Conservation (phyloP, 2,888 invertebrate genomes). For the Maniola hyperantus region DNA sequence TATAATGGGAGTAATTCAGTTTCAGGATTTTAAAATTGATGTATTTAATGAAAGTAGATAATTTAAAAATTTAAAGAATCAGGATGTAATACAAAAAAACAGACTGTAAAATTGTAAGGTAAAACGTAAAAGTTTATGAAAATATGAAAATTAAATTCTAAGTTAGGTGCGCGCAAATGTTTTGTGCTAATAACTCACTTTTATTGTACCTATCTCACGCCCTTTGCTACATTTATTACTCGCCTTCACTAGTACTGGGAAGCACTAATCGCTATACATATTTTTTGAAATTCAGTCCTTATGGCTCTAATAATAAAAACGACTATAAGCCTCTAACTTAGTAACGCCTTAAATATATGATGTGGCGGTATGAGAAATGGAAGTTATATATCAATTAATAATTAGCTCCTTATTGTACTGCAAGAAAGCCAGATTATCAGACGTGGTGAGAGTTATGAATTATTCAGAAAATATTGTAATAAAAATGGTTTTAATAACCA, state of each 20-base stretch:
- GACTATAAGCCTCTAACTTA: constrained; percentile 10
- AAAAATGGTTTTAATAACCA: constrained; percentile 40
- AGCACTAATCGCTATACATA: constrained; percentile 37
- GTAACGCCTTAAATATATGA: constrained; percentile 29
- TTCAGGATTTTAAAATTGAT: not conserved
- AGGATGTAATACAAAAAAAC: not conserved
- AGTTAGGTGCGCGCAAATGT: constrained; percentile 65
- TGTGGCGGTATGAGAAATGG: constrained; percentile 33
- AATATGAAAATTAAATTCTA: constrained; percentile 46
- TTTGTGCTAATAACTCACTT: constrained; percentile 79
- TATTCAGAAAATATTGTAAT: constrained; percentile 37
- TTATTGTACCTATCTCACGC: constrained; percentile 79
- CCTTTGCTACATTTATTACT: constrained; percentile 78
- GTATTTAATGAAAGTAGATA: not conserved
- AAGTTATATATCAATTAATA: constrained; percentile 38
- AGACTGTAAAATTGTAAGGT: constrained; percentile 18
- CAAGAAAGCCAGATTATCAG: constrained; percentile 25
- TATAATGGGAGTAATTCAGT: too few species aligned
- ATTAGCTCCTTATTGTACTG: constrained; percentile 29
- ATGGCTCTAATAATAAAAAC: constrained; percentile 19
- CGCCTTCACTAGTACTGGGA: constrained; percentile 63
- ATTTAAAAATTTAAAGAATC: not conserved
- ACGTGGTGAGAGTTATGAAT: constrained; percentile 28
- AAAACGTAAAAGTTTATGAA: constrained; percentile 41
- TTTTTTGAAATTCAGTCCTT: constrained; percentile 29